phyloP scores from a whole-genome alignment of 1,140 invertebrate genomes.

The Belonocnema kinseyi region DNA sequence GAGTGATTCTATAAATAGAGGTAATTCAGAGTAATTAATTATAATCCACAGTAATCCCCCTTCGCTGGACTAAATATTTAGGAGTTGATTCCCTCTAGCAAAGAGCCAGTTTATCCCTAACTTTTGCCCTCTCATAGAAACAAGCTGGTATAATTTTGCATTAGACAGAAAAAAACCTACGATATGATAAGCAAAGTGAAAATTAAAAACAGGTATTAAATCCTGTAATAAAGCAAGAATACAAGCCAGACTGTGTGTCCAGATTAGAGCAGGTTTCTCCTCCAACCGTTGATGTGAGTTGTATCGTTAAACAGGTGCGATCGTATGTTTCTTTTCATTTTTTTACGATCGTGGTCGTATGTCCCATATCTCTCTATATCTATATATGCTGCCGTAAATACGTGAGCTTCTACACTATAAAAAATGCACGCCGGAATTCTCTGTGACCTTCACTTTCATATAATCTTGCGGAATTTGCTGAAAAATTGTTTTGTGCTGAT shows the following conservation, averaged over 20 bases:
- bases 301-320: slow-evolving; percentile 15
- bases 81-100: no score
- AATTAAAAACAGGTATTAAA: slow-evolving; percentile 11
- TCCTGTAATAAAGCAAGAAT: neutral
- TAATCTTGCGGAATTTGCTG: neutral
- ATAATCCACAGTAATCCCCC: no score
- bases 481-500: neutral
- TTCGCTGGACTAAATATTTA: no score
- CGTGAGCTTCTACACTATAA: slow-evolving; percentile 1
- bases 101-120: no score
- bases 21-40: no score
- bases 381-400: neutral
- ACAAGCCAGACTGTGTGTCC: neutral
- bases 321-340: slow-evolving; percentile 11
- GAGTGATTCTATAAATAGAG: no score
- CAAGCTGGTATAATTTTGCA: no score
- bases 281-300: neutral
- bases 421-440: neutral
- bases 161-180: neutral
- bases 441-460: neutral
- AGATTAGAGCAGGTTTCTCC: neutral
- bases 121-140: no score
- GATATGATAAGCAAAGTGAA: neutral
- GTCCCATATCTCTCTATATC: neutral
- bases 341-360: slow-evolving; percentile 1